Evolutionary conservation across 2,888 invertebrate species (phyloP), one percentile per base, ranked within the genome.

Genomic region (Lasioglossum marginatum): DNA sequence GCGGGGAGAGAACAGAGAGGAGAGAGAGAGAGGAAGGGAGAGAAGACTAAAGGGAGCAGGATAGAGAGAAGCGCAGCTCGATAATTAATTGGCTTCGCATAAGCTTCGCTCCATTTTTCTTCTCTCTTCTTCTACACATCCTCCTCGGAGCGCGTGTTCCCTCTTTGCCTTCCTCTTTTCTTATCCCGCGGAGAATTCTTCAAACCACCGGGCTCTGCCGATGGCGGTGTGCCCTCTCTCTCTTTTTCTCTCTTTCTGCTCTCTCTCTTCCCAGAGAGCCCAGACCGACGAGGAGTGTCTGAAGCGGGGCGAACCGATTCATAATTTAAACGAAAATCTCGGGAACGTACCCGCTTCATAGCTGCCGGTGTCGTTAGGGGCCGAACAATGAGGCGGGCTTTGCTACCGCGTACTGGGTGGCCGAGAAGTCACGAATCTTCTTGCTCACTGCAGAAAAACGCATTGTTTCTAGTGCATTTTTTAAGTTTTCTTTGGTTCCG

Each of bases 61-160:
- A 72, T 75, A 84, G 40, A 79, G 83, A 81, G 77, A 70, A 73
- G 82, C 68, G 73, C 76, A 78, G 89, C 85, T 77, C 79, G 89
- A 91, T 91, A 89, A 91, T 91, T 93, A 93, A 93, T 93, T 92
- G 92, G 92, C 90, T 83, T 87, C 89, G 88, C 89, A 92, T 92
- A 92, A 92, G 92, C 92, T 91, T 92, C 85, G 87, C 75, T 87
- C 90, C 90, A 92, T 91, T 92, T 93, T 92, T 93, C 92, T 86
- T 90, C 88, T 87, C 86, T 40, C 48, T 88, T 43, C 74, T 37
- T 74, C 72, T 19, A 68, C 73, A 74, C 60, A 27, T 27, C 89
- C 86, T 89, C 82, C 34, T n/a, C 84, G 76, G 14, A n/a, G 79
- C 74, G 27, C 48, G 37, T 74, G 52, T 52, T 63, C 52, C 45